Base-by-base conservation (phyloP, 2,797 vertebrate species). In the Lophius americanus region DNA sequence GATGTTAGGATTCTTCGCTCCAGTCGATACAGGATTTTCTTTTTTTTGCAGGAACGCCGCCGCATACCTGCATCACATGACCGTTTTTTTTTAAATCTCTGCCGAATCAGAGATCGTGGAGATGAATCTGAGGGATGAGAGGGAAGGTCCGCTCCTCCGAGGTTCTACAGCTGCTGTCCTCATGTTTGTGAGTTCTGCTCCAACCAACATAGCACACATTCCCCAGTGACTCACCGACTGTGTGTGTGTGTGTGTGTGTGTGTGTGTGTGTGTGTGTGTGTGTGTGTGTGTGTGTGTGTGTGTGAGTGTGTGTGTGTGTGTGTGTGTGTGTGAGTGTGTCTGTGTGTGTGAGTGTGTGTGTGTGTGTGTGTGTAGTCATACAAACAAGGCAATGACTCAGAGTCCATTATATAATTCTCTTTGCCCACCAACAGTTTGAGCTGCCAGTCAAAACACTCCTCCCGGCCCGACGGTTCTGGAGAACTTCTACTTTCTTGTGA, bases 211-310 rank as follows among this genome's bases (percentile, higher is more conserved):
- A 75, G 65, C 75, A 41, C 51, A 76, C 89, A 92, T 91, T 92
- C 90, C 85, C 86, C 86, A 76, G 79, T 89, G 90, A 89, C 86
- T 92, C 89, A 90, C 86, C 72, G 83, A 71, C 64, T 2, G 9
- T 38, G 38, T 54, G 13, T 65, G 51, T 68, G 61, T 59, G 63
- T 63, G 41, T 59, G 51, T 23, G 53, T 39, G 23, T 69, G 63
- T 58, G 62, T 71, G 43, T 65, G 7, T 14, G 14, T 63, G 10
- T 51, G 56, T 71, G 63, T 64, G 60, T 51, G 33, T 65, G 46
- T 43, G 38, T 50, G 46, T 44, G 33, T 56, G 39, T 51, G 10
- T 37, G 8, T 51, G 50, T 51, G 60, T 57, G 64, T 64, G 43
- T 57, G 49, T 51, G 51, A 35, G 32, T 70, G 64, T 59, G 63